A percentile compares a stretch with the other conserved stretches of the same genome.
phyloP scores from a whole-genome alignment of 2,113 vertebrate species.

The Psammodynastes pulverulentus region DNA sequence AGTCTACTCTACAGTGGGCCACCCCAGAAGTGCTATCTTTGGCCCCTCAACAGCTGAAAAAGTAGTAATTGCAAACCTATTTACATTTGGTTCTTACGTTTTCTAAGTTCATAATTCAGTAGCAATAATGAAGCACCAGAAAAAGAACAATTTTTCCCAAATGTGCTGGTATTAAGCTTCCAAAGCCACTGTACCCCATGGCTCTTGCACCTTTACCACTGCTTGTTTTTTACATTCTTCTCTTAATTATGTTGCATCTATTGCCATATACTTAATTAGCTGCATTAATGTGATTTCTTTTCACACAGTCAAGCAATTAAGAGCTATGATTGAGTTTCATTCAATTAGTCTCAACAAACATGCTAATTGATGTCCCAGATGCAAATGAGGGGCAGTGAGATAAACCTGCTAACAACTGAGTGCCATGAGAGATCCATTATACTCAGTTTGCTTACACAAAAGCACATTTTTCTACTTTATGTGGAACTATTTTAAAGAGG shows the following conservation, averaged over 20 bases:
- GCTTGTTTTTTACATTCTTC: constrained; percentile 71
- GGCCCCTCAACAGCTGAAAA: constrained; percentile 88
- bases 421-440: constrained; percentile 54
- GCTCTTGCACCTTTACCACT: constrained; percentile 50
- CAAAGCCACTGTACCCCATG: background rate
- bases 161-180: background rate
- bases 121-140: constrained; percentile 25
- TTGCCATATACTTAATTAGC: constrained; percentile 96
- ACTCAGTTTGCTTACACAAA: constrained; percentile 57
- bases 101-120: constrained; percentile 66
- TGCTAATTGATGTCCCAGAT: constrained; percentile 90
- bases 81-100: constrained; percentile 79
- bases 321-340: constrained; percentile 97
- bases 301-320: constrained; percentile 97
- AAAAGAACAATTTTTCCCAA: constrained; percentile 49
- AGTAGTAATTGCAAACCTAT: constrained; percentile 88
- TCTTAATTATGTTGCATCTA: constrained; percentile 89
- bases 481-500: constrained; percentile 37
- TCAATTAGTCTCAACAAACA: constrained; percentile 99
- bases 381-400: constrained; percentile 85
- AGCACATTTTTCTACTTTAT: constrained; percentile 48
- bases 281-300: constrained; percentile 98
- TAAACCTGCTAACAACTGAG: constrained; percentile 72
- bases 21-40: constrained; percentile 79
- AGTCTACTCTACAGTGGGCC: constrained; percentile 84